Base-by-base conservation (phyloP, 2,113 vertebrate genomes). In the Cynoglossus semilaevis region DNA sequence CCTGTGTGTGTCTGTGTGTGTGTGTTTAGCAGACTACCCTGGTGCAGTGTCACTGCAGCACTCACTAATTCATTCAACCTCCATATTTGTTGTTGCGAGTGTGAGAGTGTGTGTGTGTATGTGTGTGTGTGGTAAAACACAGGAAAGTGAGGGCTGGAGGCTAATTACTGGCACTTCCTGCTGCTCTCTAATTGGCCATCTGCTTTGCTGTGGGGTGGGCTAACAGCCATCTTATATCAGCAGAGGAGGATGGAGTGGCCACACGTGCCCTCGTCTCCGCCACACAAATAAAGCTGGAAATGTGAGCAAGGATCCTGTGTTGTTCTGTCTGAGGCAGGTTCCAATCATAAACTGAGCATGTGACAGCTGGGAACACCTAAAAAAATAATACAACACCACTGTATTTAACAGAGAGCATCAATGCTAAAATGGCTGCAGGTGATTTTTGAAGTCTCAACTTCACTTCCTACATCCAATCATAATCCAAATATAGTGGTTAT, bases 101-200 rank as follows among this genome's bases (percentile, higher is more conserved):
- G 71, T 67, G 74, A 76, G 75, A 67, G 72, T 4, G 22, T 29
- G 22, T 29, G 22, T 29, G 22, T 29, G 22, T 29, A 6, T 29
- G 22, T 29, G 22, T 29, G 22, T 29, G 22, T 29, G 67, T 67
- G 51, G 76, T 71, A 74, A 61, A 74, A 76, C 63, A 80, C 71
- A 73, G 72, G 72, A 71, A 80, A 77, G 79, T 82, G 59, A 67
- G 55, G 48, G 77, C 79, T 78, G 53, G 73, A 67, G 82, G 83
- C 77, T 74, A 83, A 88, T 86, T 84, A 86, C 79, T 74, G 77
- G 60, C 76, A 88, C 86, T 87, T 87, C 82, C 88, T 86, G 82
- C 86, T 86, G 83, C 72, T 88, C 74, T 87, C 82, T 86, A 86
- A 89, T 89, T 89, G 88, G 88, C 82, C 88, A 87, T 88, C 88